These are phyloP conservation scores for Streblospio benedicti DNA, from an alignment of 1,140 invertebrate species.

Conservation along the genomic window DNA sequence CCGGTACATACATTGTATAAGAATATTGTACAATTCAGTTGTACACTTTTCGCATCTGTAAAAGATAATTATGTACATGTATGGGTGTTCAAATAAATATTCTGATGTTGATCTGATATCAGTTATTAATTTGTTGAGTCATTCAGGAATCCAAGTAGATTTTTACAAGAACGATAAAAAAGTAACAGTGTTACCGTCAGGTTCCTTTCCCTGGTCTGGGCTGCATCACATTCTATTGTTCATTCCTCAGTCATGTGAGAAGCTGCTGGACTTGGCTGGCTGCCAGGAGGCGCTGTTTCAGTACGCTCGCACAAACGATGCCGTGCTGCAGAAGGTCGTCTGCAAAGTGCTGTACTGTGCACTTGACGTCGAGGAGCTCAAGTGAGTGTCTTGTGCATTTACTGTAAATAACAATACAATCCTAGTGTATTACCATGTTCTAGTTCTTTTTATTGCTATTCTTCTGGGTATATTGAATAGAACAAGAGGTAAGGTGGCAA, in stretches of 20 bases:
- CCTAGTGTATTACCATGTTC: neutral
- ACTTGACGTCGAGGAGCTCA: slow-evolving; percentile 23
- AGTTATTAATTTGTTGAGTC: too few relatives aligned
- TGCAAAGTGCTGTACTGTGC: slow-evolving; percentile 37
- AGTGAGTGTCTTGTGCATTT: slow-evolving; percentile 21
- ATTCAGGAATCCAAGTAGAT: too few relatives aligned
- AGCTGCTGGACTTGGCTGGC: slow-evolving; percentile 22
- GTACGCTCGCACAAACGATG: slow-evolving; percentile 29
- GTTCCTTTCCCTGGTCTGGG: too few relatives aligned
- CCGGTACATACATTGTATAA: too few relatives aligned
- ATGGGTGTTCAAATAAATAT: too few relatives aligned
- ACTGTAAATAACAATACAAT: neutral
- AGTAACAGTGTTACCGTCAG: too few relatives aligned
- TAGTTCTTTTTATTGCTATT: neutral
- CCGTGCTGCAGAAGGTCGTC: slow-evolving; percentile 41
- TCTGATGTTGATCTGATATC: too few relatives aligned
- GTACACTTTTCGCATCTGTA: too few relatives aligned
- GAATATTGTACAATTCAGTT: too few relatives aligned
- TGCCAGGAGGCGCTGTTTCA: slow-evolving; percentile 27
- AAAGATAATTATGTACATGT: too few relatives aligned
- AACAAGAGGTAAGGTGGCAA: neutral
- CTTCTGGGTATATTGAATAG: neutral
- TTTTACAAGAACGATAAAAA: too few relatives aligned
- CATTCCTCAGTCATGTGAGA: slow-evolving; percentile 38
- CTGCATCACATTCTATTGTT: too few relatives aligned